Percentiles rank a stretch among this genome's conserved stretches.
Evolutionary conservation across 2,888 invertebrate genomes (phyloP).

Genomic region (Latrodectus elegans): DNA sequence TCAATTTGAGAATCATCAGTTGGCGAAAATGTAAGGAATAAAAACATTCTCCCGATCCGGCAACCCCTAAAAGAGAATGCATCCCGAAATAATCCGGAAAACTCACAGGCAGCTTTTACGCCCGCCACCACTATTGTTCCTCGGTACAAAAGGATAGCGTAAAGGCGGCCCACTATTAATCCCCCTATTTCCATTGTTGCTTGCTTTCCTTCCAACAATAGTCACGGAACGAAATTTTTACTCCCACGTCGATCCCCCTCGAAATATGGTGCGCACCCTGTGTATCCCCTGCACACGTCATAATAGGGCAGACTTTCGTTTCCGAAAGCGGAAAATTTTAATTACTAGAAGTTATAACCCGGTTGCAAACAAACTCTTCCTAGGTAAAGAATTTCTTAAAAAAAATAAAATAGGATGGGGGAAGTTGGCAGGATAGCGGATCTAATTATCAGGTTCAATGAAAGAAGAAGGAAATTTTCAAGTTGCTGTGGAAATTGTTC

Average conservation of each 20-base stretch:
- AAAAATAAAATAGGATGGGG: background rate
- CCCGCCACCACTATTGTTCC: conserved; percentile 50
- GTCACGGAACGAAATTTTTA: conserved; percentile 41
- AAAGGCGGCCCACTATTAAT: conserved; percentile 57
- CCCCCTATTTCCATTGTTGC: conserved; percentile 58
- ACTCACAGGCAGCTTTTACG: conserved; percentile 48
- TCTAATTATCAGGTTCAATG: conserved; percentile 13
- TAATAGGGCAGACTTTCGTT: conserved; percentile 21
- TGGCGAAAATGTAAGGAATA: background rate
- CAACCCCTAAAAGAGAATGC: conserved; percentile 47
- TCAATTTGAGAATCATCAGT: background rate
- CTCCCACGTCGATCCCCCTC: conserved; percentile 13
- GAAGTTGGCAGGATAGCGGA: background rate
- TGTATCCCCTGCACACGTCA: conserved; percentile 4
- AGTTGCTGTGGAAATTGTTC: background rate
- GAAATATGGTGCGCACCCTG: conserved; percentile 4
- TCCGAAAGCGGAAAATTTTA: conserved; percentile 45
- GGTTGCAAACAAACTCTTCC: conserved; percentile 13
- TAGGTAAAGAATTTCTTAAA: background rate
- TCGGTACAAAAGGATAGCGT: conserved; percentile 32
- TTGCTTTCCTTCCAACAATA: conserved; percentile 37
- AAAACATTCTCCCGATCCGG: conserved; percentile 29
- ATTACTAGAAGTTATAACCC: conserved; percentile 48
- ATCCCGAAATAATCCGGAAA: conserved; percentile 57
- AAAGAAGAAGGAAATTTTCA: background rate